These are phyloP conservation scores for Caenorhabditis tropicalis DNA, from an alignment of 1,140 invertebrate genomes.

Conservation along the genomic window DNA sequence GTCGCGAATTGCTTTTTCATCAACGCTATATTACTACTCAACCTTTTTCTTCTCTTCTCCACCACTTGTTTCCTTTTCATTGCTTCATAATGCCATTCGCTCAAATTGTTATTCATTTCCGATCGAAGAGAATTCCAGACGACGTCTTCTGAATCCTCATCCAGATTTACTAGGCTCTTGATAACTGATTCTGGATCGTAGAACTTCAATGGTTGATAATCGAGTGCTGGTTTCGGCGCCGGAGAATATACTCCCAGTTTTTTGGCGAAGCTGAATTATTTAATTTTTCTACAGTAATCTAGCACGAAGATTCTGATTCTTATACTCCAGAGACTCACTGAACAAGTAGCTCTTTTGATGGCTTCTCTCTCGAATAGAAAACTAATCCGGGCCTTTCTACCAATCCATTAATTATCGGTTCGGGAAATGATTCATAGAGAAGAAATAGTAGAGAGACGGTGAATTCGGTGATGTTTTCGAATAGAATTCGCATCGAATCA, in stretches of 20 bases:
- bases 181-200: neutral
- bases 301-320: neutral
- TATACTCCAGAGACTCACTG: neutral
- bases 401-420: neutral
- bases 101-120: neutral
- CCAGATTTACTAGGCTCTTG: neutral
- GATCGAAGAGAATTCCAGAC: neutral
- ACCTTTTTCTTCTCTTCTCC: neutral
- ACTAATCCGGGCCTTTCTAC: neutral
- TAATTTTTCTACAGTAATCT: neutral
- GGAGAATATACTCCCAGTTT: neutral
- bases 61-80: neutral
- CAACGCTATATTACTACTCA: neutral
- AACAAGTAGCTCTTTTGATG: neutral
- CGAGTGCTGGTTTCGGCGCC: neutral
- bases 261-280: neutral
- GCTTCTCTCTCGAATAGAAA: neutral
- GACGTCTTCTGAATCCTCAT: neutral
- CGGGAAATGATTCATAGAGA: neutral
- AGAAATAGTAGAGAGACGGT: neutral
- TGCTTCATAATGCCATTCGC: neutral
- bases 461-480: neutral
- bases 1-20: neutral
- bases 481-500: neutral
- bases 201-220: neutral